These are phyloP conservation scores for Microplitis mediator DNA, from an alignment of 1,140 invertebrate species.

Conservation along the genomic window DNA sequence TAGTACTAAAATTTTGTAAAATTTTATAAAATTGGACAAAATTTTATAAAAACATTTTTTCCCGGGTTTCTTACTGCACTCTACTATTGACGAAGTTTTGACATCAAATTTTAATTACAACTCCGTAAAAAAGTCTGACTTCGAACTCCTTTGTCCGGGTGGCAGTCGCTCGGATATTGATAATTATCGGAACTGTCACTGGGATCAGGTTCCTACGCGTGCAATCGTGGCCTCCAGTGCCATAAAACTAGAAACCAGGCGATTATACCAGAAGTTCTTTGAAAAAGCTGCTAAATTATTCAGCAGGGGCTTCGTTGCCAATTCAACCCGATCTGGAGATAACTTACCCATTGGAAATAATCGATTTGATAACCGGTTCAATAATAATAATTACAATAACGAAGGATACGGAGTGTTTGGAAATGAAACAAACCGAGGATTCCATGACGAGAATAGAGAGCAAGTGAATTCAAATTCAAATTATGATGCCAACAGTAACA, in stretches of 20 bases:
- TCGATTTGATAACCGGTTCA: conserved; percentile 34
- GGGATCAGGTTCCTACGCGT: conserved; percentile 85
- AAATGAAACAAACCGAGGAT: neutral
- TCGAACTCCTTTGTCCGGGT: conserved; percentile 87
- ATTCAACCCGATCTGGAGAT: conserved; percentile 16
- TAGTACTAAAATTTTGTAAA: too few relatives aligned
- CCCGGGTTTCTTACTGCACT: conserved; percentile 92
- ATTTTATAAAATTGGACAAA: too few relatives aligned
- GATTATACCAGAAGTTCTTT: conserved; percentile 65
- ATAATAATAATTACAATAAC: conserved; percentile 38
- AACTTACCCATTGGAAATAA: conserved; percentile 33
- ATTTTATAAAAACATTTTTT: too few relatives aligned
- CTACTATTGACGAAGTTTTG: conserved; percentile 78
- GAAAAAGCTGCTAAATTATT: conserved; percentile 64
- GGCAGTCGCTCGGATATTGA: conserved; percentile 73
- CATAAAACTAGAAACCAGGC: conserved; percentile 66
- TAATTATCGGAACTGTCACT: conserved; percentile 82
- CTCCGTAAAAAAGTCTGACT: conserved; percentile 69
- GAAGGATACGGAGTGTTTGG: neutral
- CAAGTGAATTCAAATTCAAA: too few relatives aligned
- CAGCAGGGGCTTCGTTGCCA: conserved; percentile 31
- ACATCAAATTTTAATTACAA: conserved; percentile 63
- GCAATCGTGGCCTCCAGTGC: conserved; percentile 87
- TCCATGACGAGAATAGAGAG: neutral
- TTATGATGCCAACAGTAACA: neutral